These are phyloP conservation scores for Ciconia nigra DNA, from an alignment of 2,797 vertebrate species.

Conservation along the genomic window DNA sequence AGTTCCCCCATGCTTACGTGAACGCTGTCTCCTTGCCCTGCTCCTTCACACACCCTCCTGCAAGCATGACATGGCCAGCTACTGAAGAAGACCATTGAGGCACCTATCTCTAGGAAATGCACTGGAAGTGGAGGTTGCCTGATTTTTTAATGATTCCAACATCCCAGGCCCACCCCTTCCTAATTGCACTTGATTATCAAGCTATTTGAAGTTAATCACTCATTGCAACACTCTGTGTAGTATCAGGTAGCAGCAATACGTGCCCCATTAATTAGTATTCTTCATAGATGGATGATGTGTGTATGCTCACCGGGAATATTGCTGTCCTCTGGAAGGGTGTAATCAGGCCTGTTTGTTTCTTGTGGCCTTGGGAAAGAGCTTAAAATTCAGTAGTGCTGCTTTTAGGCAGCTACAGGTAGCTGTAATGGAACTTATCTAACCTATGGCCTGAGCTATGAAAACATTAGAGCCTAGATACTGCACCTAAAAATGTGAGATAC, in stretches of 20 bases:
- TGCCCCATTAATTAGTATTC: background rate
- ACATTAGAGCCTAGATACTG: background rate
- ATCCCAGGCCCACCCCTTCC: background rate
- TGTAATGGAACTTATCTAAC: background rate
- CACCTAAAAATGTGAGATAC: background rate
- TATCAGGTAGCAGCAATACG: background rate
- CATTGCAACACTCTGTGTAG: background rate
- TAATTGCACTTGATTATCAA: background rate
- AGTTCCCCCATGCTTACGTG: fast-evolving
- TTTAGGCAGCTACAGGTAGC: background rate
- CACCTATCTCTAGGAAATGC: fast-evolving
- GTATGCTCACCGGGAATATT: background rate
- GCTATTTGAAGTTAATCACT: background rate
- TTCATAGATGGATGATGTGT: background rate
- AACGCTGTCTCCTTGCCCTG: background rate
- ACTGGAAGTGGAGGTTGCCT: fast-evolving
- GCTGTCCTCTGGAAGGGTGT: background rate
- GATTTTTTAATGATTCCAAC: background rate
- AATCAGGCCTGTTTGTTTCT: background rate
- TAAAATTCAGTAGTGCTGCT: background rate
- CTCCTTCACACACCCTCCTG: background rate
- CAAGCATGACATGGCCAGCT: fast-evolving
- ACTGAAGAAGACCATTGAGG: fast-evolving
- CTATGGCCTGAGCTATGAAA: background rate
- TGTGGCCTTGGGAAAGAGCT: background rate